Percentiles rank a stretch among this genome's conserved stretches.
Conservation (phyloP, 2,113 vertebrate genomes). For the Equus przewalskii region DNA sequence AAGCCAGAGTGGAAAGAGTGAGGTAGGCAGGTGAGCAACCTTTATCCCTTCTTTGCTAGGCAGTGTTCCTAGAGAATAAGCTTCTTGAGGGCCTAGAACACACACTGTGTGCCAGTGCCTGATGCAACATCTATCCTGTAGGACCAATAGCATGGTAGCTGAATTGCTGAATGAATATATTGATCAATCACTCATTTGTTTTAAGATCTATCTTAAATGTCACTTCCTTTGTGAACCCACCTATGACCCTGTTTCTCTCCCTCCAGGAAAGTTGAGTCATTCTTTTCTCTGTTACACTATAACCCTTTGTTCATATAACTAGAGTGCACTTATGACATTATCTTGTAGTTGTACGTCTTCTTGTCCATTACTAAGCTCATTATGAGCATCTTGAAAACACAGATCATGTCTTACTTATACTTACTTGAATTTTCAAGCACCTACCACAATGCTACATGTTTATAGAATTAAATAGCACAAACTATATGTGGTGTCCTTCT, state of each 20-base stretch:
- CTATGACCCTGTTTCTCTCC: background rate
- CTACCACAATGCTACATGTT: background rate
- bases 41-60: background rate
- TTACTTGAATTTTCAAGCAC: background rate
- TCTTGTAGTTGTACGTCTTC: background rate
- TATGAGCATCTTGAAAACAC: background rate
- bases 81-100: background rate
- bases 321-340: background rate
- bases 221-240: background rate
- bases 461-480: conserved; percentile 23
- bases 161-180: background rate
- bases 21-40: background rate
- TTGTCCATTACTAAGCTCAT: background rate
- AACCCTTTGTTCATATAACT: background rate
- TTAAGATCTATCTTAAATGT: background rate
- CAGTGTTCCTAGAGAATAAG: background rate
- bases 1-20: background rate
- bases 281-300: background rate
- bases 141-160: background rate
- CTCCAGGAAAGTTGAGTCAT: background rate
- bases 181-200: background rate
- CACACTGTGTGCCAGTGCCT: background rate
- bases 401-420: background rate
- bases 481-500: conserved; percentile 12
- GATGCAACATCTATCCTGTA: too few species aligned